Conservation (phyloP, 53 echinoderm and acorn worm species). For the Patiria pectinifera region DNA sequence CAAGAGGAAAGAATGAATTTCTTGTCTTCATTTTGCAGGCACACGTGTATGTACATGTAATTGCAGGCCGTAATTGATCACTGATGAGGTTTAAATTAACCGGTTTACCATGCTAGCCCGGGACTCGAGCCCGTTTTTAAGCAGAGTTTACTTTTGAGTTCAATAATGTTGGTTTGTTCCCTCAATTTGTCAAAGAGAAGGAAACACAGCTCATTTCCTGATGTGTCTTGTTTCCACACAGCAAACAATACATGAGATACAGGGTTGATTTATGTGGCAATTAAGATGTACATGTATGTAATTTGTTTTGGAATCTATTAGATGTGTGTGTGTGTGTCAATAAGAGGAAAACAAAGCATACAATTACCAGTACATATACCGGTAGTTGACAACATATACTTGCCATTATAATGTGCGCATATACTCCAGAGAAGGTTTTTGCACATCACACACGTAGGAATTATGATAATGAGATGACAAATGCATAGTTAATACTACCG, state of each 20-base stretch:
- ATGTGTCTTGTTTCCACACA: background rate
- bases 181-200: background rate
- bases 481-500: too few species aligned
- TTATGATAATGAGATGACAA: too few species aligned
- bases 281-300: too few species aligned
- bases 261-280: background rate
- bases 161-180: background rate
- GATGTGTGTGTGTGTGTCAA: too few species aligned
- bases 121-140: background rate
- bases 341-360: too few species aligned
- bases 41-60: background rate
- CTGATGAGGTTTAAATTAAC: conserved; percentile 16
- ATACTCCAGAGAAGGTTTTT: too few species aligned
- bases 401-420: too few species aligned
- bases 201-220: background rate
- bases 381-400: too few species aligned
- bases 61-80: background rate
- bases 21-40: background rate
- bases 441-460: too few species aligned
- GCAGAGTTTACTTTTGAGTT: background rate
- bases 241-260: background rate
- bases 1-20: background rate
- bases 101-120: background rate
- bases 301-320: too few species aligned
- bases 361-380: too few species aligned